Conservation (phyloP, 2,888 invertebrate species). For the Synergus japonicus region DNA sequence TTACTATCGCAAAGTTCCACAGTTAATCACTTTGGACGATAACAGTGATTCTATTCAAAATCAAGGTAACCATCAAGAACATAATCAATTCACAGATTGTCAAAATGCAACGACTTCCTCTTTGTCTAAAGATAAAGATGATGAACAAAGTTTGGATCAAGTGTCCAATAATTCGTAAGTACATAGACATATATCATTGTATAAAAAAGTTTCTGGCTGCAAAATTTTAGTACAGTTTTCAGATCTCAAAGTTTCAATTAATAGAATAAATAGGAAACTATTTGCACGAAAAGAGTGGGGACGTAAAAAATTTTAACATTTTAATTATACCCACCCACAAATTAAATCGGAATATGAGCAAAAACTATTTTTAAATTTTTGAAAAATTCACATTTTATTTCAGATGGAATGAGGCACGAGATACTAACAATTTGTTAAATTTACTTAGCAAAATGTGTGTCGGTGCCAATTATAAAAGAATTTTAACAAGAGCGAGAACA, state of each 20-base stretch:
- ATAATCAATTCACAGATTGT: not conserved
- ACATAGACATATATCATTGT: not conserved
- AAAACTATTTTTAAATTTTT: not conserved
- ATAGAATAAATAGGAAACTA: too few species aligned
- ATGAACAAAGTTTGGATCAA: not conserved
- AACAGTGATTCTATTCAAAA: conserved; percentile 46
- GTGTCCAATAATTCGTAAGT: not conserved
- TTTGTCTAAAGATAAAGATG: not conserved
- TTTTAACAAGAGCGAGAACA: not conserved
- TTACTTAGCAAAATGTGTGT: conserved; percentile 8
- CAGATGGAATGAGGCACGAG: conserved; percentile 8
- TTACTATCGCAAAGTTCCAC: conserved; percentile 62
- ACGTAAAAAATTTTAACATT: too few species aligned
- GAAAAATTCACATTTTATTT: not conserved
- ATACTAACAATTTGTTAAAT: conserved; percentile 1
- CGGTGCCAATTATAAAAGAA: not conserved
- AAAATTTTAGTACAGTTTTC: too few species aligned
- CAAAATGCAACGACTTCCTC: not conserved
- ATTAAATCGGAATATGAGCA: too few species aligned
- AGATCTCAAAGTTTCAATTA: too few species aligned
- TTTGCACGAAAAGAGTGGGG: too few species aligned
- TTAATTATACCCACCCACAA: too few species aligned
- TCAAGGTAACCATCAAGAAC: not conserved
- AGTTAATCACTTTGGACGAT: conserved; percentile 65
- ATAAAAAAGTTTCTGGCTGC: too few species aligned